phyloP scores from a whole-genome alignment of 2,113 vertebrate genomes.

The Ploceus nigricollis region DNA sequence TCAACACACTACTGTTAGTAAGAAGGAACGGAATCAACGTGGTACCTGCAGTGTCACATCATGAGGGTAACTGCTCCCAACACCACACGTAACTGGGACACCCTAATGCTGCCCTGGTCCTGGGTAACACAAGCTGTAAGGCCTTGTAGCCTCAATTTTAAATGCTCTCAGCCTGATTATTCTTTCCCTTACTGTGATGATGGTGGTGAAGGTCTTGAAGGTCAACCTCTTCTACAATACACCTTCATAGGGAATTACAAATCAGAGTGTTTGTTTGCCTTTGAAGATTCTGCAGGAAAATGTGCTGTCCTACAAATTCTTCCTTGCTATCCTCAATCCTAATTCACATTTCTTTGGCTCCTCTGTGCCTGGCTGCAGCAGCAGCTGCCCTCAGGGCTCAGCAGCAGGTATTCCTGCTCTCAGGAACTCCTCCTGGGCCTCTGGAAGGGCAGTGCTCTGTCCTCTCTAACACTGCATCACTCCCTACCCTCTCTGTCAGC shows the following conservation, averaged over 20 bases:
- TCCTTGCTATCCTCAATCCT: not conserved
- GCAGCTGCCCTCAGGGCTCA: not conserved
- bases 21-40: not conserved
- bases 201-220: not conserved
- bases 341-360: not conserved
- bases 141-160: not conserved
- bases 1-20: not conserved
- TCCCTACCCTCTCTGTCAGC: not conserved
- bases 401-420: not conserved
- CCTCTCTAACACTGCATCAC: rapidly evolving
- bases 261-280: not conserved
- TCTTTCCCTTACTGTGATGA: not conserved
- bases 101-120: not conserved
- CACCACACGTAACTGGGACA: not conserved
- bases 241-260: not conserved
- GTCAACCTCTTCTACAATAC: not conserved
- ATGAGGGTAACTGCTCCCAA: not conserved
- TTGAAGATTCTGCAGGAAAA: not conserved
- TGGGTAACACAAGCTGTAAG: not conserved
- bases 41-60: not conserved
- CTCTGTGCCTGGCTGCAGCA: not conserved
- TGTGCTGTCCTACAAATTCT: not conserved
- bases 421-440: not conserved
- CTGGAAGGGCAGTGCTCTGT: not conserved
- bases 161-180: not conserved